Evolutionary conservation across 1,140 invertebrate genomes (phyloP).

Genomic region (Batillaria attramentaria): DNA sequence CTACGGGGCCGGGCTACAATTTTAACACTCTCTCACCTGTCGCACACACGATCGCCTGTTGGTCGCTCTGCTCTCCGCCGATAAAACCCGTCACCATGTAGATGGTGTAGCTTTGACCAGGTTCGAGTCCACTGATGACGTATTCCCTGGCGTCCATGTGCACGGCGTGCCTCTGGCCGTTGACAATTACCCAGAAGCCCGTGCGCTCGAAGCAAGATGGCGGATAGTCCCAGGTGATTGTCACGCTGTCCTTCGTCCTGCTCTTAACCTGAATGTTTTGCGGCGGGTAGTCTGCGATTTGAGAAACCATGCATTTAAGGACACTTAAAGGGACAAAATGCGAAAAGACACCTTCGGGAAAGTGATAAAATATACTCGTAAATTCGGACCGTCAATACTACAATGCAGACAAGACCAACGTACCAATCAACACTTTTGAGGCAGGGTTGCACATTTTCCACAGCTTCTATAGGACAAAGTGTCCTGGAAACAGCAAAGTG

Average conservation of each 20-base stretch:
- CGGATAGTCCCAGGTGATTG: constrained; percentile 25
- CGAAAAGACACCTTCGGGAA: too few relatives aligned
- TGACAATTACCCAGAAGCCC: constrained; percentile 29
- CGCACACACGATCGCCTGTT: background rate
- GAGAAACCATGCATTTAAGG: too few relatives aligned
- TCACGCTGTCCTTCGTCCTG: background rate
- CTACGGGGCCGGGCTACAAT: too few relatives aligned
- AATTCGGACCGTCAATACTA: too few relatives aligned
- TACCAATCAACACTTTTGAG: too few relatives aligned
- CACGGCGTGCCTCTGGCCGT: background rate
- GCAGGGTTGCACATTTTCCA: too few relatives aligned
- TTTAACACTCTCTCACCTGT: too few relatives aligned
- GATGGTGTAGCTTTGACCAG: constrained; percentile 9
- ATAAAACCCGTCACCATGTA: constrained; percentile 16
- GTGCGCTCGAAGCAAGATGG: constrained; percentile 31
- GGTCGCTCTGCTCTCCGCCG: constrained; percentile 10
- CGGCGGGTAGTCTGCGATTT: constrained; percentile 29
- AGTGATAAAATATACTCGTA: too few relatives aligned
- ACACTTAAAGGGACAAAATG: too few relatives aligned
- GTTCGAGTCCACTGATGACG: constrained; percentile 6
- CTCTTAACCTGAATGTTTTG: constrained; percentile 20
- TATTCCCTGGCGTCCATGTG: constrained; percentile 19
- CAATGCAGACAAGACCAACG: too few relatives aligned
- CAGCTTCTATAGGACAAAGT: too few relatives aligned
- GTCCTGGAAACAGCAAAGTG: too few relatives aligned